phyloP scores from a whole-genome alignment of 2,888 invertebrate genomes.

The Papilio protenor region DNA sequence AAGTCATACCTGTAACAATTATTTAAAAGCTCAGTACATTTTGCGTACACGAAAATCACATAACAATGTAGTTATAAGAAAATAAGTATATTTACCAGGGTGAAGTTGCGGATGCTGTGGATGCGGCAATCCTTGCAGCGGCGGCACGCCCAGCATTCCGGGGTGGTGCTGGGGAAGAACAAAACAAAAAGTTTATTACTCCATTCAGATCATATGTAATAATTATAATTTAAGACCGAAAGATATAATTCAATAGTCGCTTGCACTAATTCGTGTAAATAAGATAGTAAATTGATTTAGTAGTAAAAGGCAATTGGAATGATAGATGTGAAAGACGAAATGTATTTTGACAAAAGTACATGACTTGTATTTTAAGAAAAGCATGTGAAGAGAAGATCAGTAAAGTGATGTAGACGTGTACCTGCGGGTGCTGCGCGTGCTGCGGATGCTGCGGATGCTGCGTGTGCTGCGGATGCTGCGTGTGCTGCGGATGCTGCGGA shows the following conservation, averaged over 20 bases:
- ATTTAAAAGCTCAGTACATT: not conserved
- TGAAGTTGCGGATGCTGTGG: constrained; percentile 83
- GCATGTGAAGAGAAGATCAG: constrained; percentile 30
- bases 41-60: not conserved
- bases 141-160: constrained; percentile 80
- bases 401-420: not conserved
- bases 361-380: constrained; percentile 42
- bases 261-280: not conserved
- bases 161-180: constrained; percentile 78
- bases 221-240: too few species aligned
- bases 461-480: too few species aligned
- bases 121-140: constrained; percentile 81
- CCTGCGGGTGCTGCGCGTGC: too few species aligned
- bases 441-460: too few species aligned
- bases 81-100: constrained; percentile 66
- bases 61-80: not conserved
- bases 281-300: not conserved
- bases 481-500: constrained; percentile 13
- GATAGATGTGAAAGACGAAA: not conserved
- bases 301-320: not conserved
- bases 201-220: not conserved
- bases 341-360: too few species aligned
- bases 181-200: not conserved
- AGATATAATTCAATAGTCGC: not conserved
- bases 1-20: constrained; percentile 73